A percentile compares a stretch with the other conserved stretches of the same genome.
phyloP scores from a whole-genome alignment of 64 coral and sea anemone species.

The Catalaphyllia jardinei region DNA sequence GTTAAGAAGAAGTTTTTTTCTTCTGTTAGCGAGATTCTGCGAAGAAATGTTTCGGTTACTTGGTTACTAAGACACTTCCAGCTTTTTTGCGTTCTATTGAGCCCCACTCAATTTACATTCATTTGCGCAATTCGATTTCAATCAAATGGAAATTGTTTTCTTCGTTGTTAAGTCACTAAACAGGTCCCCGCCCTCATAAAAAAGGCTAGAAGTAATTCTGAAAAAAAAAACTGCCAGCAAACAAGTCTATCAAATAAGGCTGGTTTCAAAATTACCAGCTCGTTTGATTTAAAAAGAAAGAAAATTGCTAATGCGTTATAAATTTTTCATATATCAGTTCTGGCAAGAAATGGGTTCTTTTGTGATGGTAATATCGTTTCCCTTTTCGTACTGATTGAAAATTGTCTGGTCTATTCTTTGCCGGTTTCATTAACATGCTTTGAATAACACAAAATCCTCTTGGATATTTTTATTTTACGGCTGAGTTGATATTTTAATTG shows the following conservation, averaged over 20 bases:
- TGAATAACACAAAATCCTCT: background rate
- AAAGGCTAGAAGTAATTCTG: background rate
- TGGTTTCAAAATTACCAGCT: too few species aligned
- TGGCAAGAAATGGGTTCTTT: too few species aligned
- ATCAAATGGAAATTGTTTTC: constrained; percentile 19
- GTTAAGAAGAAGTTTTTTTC: background rate
- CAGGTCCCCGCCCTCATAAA: background rate
- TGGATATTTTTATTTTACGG: background rate
- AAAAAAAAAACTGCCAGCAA: background rate
- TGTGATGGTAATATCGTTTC: background rate
- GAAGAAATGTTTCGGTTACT: constrained; percentile 9
- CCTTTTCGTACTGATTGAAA: background rate
- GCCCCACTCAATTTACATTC: background rate
- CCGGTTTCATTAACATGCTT: background rate
- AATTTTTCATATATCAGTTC: too few species aligned
- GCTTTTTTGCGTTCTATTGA: background rate
- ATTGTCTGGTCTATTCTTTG: background rate
- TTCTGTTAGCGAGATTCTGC: background rate
- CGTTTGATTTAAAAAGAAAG: too few species aligned
- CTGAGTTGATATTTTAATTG: background rate
- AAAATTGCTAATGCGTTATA: too few species aligned
- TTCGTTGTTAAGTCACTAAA: background rate
- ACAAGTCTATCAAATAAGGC: too few species aligned
- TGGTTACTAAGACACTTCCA: background rate
- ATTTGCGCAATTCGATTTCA: background rate